These are phyloP conservation scores for Pristis pectinata DNA, from an alignment of 2,797 vertebrate species.

Conservation along the genomic window DNA sequence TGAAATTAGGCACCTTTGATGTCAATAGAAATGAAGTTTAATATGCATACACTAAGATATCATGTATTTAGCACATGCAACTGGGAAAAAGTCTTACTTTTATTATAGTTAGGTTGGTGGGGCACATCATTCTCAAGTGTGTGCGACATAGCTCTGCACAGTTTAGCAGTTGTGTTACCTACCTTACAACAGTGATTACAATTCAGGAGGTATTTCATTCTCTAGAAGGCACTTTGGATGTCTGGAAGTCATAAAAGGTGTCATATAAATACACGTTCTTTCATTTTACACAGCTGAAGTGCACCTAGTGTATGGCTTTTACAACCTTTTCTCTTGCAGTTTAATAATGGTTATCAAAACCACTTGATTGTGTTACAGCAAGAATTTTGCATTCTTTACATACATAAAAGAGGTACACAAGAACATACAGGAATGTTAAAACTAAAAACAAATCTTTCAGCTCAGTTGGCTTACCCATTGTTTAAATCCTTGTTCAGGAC, in stretches of 20 bases:
- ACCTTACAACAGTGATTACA: not conserved
- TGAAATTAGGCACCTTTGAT: too few relatives aligned
- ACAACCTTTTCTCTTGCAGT: not conserved
- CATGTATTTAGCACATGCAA: too few relatives aligned
- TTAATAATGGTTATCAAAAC: not conserved
- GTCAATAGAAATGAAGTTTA: too few relatives aligned
- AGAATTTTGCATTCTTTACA: not conserved
- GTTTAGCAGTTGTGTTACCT: not conserved
- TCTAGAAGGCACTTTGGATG: not conserved
- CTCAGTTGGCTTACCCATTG: not conserved
- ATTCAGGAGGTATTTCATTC: too few relatives aligned
- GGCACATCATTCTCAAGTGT: too few relatives aligned
- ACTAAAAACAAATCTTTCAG: not conserved
- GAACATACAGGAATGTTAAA: constrained; percentile 12
- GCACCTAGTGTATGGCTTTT: not conserved
- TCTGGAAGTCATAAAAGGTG: not conserved
- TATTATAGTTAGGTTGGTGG: too few relatives aligned
- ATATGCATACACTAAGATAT: too few relatives aligned
- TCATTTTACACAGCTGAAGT: not conserved
- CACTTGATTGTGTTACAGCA: not conserved
- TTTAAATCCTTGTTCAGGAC: not conserved
- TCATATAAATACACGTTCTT: not conserved
- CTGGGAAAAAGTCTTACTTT: too few relatives aligned
- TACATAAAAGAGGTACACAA: constrained; percentile 12
- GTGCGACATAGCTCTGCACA: too few relatives aligned